Base-by-base conservation (phyloP, 2,888 invertebrate species). In the Drosophila bunnanda region DNA sequence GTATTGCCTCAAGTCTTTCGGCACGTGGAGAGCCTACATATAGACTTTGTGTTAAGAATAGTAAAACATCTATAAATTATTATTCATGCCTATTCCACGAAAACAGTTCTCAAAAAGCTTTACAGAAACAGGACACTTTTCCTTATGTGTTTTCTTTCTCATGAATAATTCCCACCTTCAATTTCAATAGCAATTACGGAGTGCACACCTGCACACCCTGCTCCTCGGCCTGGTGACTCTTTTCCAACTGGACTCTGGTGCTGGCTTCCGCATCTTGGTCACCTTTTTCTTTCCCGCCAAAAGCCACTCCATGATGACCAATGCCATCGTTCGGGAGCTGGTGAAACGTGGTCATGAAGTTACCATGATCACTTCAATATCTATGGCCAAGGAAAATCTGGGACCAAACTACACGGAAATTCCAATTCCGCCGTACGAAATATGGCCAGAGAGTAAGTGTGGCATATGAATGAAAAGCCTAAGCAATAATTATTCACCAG, bases 271-370 rank as follows among this genome's bases (percentile, higher is more conserved):
- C 13, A 93, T 93, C 13, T 73, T 93, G 10, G 93, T 91, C 0
- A 41, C 93, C 0, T 93, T 92, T 60, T 89, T 93, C 0, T 92
- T 93, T 28, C 91, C 91, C 0, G 91, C 83, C 1, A 93, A 89
- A 46, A 93, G 93, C 34, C 94, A 93, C 68, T 93, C 91, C 30
- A 90, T 92, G 59, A 93, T 93, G 90, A 91, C 91, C 20, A 90
- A 92, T 50, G 81, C 90, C 0, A 57, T 93, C 4, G 88, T 92
- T 68, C 91, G 91, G 61, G 92, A 91, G 10, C 77, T 94, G 5
- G 91, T 93, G 0, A 75, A 74, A 0, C 90, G 91, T n/a, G 94
- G 94, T 0, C 93, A 94, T 68, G 92, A 92, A 46, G 92, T 90
- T 0, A 90, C 90, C 2, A 85, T 75, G 15, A 69, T 90, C 5